Base-by-base conservation (phyloP, 2,888 invertebrate genomes). In the Timandra comae region DNA sequence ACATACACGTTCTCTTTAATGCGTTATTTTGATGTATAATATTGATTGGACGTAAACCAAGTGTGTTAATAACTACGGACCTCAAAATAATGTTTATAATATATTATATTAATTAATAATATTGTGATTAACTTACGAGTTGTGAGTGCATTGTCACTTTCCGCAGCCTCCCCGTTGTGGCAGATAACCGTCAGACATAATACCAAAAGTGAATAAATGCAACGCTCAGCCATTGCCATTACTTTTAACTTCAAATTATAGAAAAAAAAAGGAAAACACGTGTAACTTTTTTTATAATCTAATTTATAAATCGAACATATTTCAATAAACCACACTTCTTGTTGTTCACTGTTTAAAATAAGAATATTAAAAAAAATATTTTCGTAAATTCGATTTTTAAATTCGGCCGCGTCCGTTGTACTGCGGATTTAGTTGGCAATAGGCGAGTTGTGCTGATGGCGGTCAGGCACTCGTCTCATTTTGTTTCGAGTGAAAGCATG, bases 401-500 rank as follows among this genome's bases (percentile, higher is more conserved):
- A 50, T 55, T 41, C 41, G 42, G 49, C 60, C 70, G 76, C 78
- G 79, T 74, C 69, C 72, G 73, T 44, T 58, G 64, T 61, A 57
- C 60, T 52, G 56, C 65, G 60, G 61, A 56, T 62, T 69, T 63
- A 64, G 64, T 56, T 49, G 50, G 65, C 67, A 68, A 71, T 70
- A 70, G 64, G 57, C 64, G 59, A 55, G 58, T 45, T 48, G 42
- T 57, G 53, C 55, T 34, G 50, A 56, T 55, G 48, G 53, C 60
- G 56, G 69, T 56, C 71, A 63, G 63, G 53, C 75, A 61, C 66
- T 63, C 67, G 69, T 59, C 66, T 73, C 73, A 73, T 77, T 75
- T 74, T 69, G 77, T 75, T 73, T 73, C 72, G 75, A 73, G 85
- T 84, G 85, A 85, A 85, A 85, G 84, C 82, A 69, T 58, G 60